Percentiles rank a stretch among this genome's conserved stretches.
phyloP scores from a whole-genome alignment of 1,140 invertebrate species.

The Drosophila nigrodunni region DNA sequence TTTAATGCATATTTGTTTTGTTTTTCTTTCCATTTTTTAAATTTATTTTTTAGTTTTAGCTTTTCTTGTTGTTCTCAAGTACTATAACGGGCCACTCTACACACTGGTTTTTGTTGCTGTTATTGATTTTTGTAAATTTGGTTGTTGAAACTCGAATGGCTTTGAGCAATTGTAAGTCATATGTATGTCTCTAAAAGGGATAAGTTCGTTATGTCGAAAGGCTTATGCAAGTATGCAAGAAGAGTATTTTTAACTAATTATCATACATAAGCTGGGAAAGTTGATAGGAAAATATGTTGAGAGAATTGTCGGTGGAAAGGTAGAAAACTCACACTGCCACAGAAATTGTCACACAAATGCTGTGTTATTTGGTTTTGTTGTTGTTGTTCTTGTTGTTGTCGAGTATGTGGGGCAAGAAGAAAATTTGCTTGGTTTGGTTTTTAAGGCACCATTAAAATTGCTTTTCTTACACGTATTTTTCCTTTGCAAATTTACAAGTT shows the following conservation, averaged over 20 bases:
- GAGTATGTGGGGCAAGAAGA: conserved; percentile 60
- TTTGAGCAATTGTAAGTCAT: conserved; percentile 69
- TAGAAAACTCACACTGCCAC: conserved; percentile 70
- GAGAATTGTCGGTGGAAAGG: conserved; percentile 47
- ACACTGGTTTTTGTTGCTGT: conserved; percentile 45
- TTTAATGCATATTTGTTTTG: conserved; percentile 21
- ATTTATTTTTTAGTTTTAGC: conserved; percentile 16
- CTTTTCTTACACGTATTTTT: conserved; percentile 85
- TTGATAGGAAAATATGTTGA: conserved; percentile 39
- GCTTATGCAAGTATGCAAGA: conserved; percentile 29
- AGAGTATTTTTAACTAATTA: conserved; percentile 29
- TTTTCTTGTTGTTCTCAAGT: conserved; percentile 27
- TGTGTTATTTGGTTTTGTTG: conserved; percentile 38
- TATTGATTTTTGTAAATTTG: conserved; percentile 28
- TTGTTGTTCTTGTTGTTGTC: conserved; percentile 32
- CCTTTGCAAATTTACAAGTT: conserved; percentile 83
- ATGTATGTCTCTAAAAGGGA: conserved; percentile 74
- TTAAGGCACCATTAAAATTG: conserved; percentile 85
- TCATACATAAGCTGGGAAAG: conserved; percentile 41
- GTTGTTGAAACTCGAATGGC: conserved; percentile 63
- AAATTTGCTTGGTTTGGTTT: conserved; percentile 84
- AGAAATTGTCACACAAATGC: conserved; percentile 32
- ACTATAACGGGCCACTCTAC: conserved; percentile 71
- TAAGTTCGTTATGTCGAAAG: conserved; percentile 75
- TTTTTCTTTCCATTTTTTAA: conserved; percentile 4